Percentiles rank a stretch among this genome's conserved stretches.
phyloP scores from a whole-genome alignment of 2,888 invertebrate species.

The Cheilosia urbana region DNA sequence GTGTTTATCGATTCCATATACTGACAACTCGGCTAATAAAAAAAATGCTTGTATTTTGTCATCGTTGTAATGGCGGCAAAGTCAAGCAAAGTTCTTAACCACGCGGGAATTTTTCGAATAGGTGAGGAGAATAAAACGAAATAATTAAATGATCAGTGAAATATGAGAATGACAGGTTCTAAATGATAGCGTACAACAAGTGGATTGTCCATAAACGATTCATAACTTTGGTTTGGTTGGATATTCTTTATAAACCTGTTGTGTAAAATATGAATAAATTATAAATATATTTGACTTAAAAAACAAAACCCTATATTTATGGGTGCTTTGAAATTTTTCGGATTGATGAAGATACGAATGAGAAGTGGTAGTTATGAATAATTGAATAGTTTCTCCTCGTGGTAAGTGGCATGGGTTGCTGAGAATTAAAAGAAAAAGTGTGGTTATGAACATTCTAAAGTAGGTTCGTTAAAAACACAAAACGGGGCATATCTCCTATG shows the following conservation, averaged over 20 bases:
- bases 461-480: no score
- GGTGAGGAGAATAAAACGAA: not conserved
- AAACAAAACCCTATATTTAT: not conserved
- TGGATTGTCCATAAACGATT: not conserved
- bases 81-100: conserved; percentile 5
- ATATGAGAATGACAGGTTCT: conserved; percentile 23
- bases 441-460: no score
- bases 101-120: conserved; percentile 27
- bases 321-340: conserved; percentile 6
- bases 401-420: not conserved
- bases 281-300: conserved; percentile 1
- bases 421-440: no score
- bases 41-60: conserved; percentile 5
- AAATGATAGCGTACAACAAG: not conserved
- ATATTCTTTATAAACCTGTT: conserved; percentile 1
- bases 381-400: conserved; percentile 10
- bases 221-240: conserved; percentile 14
- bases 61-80: not conserved
- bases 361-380: conserved; percentile 6
- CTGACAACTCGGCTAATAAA: conserved; percentile 5
- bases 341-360: conserved; percentile 34
- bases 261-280: conserved; percentile 26
- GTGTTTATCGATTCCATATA: conserved; percentile 29
- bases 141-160: conserved; percentile 24
- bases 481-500: no score